Percentiles rank a stretch among this genome's conserved stretches.
Conservation (phyloP, 92 coral and sea anemone genomes). For the Parazoanthus darwini region DNA sequence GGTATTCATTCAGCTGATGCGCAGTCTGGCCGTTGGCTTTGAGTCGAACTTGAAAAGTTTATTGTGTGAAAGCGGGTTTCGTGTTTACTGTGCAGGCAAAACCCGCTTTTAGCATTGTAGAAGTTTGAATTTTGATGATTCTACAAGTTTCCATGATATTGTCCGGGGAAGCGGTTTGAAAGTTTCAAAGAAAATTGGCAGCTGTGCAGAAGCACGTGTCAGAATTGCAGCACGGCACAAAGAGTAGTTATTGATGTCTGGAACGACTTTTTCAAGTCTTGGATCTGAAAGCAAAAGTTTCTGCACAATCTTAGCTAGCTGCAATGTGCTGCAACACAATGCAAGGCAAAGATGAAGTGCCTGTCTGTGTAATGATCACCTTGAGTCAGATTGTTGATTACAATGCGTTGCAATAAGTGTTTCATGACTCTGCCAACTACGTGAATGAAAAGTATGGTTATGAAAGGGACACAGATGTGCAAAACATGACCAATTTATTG, state of each 20-base stretch:
- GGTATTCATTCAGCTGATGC: conserved; percentile 14
- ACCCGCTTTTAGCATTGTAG: not conserved
- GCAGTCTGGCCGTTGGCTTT: not conserved
- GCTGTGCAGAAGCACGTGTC: not conserved
- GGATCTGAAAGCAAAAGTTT: not conserved
- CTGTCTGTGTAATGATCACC: not conserved
- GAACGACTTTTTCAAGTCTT: not conserved
- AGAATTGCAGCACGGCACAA: not conserved
- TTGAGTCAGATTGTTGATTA: not conserved
- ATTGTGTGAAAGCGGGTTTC: not conserved
- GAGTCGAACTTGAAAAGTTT: not conserved
- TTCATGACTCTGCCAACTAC: not conserved
- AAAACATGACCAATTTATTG: conserved; percentile 7
- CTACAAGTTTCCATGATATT: conserved; percentile 1
- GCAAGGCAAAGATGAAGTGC: not conserved
- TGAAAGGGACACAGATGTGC: conserved; percentile 17
- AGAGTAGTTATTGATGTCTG: not conserved
- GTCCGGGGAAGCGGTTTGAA: not conserved
- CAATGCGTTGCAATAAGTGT: not conserved
- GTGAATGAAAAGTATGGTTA: not conserved
- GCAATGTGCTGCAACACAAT: conserved; percentile 1
- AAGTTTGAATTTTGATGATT: not conserved
- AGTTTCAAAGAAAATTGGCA: not conserved
- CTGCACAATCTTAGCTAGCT: not conserved
- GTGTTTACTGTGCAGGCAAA: not conserved